Conservation (phyloP, 2,888 invertebrate species). For the Euclidia mi region DNA sequence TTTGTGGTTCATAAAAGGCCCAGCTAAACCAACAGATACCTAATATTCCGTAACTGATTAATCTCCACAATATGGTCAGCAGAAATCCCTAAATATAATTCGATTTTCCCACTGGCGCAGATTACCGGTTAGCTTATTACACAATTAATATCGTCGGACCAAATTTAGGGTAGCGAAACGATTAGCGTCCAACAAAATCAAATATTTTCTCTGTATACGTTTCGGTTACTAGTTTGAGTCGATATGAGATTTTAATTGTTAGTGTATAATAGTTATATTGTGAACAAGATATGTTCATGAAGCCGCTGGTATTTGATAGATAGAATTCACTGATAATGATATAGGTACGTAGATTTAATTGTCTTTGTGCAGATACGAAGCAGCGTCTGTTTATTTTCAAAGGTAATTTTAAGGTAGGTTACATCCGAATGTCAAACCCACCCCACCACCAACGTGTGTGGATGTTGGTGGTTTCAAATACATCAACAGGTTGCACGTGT, state of each 20-base stretch:
- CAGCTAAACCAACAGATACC: too few relatives aligned
- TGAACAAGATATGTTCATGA: background rate
- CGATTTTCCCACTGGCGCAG: constrained; percentile 22
- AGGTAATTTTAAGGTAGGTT: too few relatives aligned
- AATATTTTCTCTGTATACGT: constrained; percentile 1
- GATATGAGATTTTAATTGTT: background rate
- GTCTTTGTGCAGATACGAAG: too few relatives aligned
- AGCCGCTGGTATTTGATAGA: background rate
- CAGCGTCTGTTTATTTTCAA: too few relatives aligned
- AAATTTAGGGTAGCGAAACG: constrained; percentile 4
- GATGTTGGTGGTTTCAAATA: too few relatives aligned
- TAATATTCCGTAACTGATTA: constrained; percentile 1
- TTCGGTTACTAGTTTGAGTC: background rate
- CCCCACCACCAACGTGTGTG: too few relatives aligned
- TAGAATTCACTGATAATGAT: too few relatives aligned
- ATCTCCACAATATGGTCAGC: constrained; percentile 7
- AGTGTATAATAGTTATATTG: background rate
- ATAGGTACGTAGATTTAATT: too few relatives aligned
- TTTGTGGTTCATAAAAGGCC: too few relatives aligned
- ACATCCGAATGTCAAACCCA: too few relatives aligned
- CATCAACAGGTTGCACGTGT: too few relatives aligned
- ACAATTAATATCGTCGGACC: constrained; percentile 21
- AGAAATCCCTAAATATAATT: constrained; percentile 6
- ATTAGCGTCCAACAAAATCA: background rate
- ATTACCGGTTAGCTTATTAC: constrained; percentile 23